phyloP scores from a whole-genome alignment of 2,888 invertebrate species.

The Tridacna gigas region DNA sequence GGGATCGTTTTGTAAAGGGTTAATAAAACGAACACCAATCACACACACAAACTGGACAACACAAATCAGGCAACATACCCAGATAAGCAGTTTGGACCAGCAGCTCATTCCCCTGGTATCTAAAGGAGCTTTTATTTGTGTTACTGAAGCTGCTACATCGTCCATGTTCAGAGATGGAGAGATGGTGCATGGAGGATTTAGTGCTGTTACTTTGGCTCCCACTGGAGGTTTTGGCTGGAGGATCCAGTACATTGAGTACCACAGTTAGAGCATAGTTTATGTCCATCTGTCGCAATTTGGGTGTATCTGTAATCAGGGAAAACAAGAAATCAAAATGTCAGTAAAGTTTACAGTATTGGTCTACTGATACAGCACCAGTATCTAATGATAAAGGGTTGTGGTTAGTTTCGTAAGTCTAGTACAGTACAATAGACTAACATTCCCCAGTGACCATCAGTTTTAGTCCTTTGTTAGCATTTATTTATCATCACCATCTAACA shows the following conservation, averaged over 20 bases:
- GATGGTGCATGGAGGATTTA: conserved; percentile 79
- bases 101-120: conserved; percentile 72
- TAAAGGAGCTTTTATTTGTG: conserved; percentile 66
- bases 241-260: conserved; percentile 93
- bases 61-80: conserved; percentile 79
- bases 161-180: conserved; percentile 79
- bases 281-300: conserved; percentile 94
- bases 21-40: too few relatives aligned
- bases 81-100: conserved; percentile 86
- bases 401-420: too few relatives aligned
- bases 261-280: conserved; percentile 95
- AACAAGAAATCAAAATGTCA: not conserved
- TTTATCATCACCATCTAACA: too few relatives aligned
- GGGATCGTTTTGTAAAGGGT: too few relatives aligned
- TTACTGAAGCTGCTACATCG: conserved; percentile 77
- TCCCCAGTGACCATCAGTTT: too few relatives aligned
- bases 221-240: conserved; percentile 75
- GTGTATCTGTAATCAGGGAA: conserved; percentile 91
- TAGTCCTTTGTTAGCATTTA: too few relatives aligned
- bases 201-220: conserved; percentile 79
- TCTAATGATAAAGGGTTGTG: too few relatives aligned
- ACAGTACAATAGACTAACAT: too few relatives aligned
- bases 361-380: too few relatives aligned
- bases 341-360: too few relatives aligned
- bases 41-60: not conserved